Evolutionary conservation across 35 echinoderm and acorn worm genomes (phyloP), one percentile per base, ranked within the genome.

Genomic region (Amphiura filiformis): DNA sequence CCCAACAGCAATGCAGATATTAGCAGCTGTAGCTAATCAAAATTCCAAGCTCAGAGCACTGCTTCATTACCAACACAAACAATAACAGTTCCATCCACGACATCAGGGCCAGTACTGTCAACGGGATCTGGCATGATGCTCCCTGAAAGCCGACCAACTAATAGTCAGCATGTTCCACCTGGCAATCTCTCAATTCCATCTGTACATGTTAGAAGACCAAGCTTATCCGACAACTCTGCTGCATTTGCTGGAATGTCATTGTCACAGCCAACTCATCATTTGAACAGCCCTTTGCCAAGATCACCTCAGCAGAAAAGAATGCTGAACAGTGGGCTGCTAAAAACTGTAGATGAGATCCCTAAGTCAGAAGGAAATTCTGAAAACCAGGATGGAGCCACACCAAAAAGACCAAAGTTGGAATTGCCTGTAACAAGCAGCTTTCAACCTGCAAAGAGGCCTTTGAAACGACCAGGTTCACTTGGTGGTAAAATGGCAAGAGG

Each of bases 1-100:
- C 14, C 83, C 83, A 12, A 85, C 64, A 4, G 83, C 83, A 32
- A 85, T 85, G 83, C 83, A 85, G n/a, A 37, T 85, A 33, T 40
- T 85, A 18, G 83, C 83, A 65, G 83, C 83, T n/a, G 83, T 85
- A 37, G 83, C 83, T 20, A 34, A 85, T 20, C 22, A 61, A 5
- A 47, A n/a, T 85, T 61, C 23, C 36, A 85, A 34, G 56, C 83
- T 34, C 83, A 56, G 33, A 85, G 83, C 61, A 70, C 61, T 70
- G 61, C 61, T n/a, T 70, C 61, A 5, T 26, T 70, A 23, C 61
- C 61, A 70, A 70, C 61, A 70, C 15, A 70, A 3, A 70, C 61
- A 26, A 13, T 70, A 23, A 70, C 61, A 26, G 61, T 70, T 3
- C 26, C 61, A 70, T 70, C 61, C 7, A 30, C 61, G 26, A 13